Evolutionary conservation across 1,140 invertebrate species (phyloP), one percentile per base, ranked within the genome.

Genomic region (Monochamus saltuarius): DNA sequence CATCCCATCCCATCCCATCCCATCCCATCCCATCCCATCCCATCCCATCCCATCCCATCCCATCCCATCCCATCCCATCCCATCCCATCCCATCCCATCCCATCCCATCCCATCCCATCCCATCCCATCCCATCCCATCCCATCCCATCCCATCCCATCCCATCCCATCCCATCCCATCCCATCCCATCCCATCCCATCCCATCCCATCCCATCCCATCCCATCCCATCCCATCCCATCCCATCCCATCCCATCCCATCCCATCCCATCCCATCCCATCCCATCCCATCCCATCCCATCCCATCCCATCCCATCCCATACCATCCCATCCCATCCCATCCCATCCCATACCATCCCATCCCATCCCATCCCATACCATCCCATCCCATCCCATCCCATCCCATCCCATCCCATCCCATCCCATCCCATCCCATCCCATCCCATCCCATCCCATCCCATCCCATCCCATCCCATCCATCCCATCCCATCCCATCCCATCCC

Each of bases 401-500:
- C 14, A 14, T 45, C 43, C 43, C 7, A 16, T 45, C 43, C 43
- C 43, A 16, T 45, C 43, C 43, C 43, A 16, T 45, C 43, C 43
- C 14, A 7, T 14, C 43, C 14, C 14, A 7, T 45, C 43, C 43
- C 8, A 16, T 45, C 43, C 43, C 43, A 16, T 45, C 43, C 43
- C 43, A 7, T 45, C 43, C 10, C 43, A 45, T 45, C 43, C 16
- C 43, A 45, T 45, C 43, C 43, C 43, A 45, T n/a, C n/a, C n/a
- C n/a, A n/a, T n/a, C n/a, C n/a, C n/a, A n/a, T n/a, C n/a, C n/a
- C n/a, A n/a, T n/a, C 14, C 43, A 16, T 45, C 14, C 43, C 43
- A 16, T 45, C 43, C 43, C 43, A 16, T 45, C 14, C 43, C 43
- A 45, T 45, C 43, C 16, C 10, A 45, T 45, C 43, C 43, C 43